A percentile compares a stretch with the other conserved stretches of the same genome.
Evolutionary conservation across 1,140 invertebrate genomes (phyloP).

Genomic region (Nephotettix cincticeps): DNA sequence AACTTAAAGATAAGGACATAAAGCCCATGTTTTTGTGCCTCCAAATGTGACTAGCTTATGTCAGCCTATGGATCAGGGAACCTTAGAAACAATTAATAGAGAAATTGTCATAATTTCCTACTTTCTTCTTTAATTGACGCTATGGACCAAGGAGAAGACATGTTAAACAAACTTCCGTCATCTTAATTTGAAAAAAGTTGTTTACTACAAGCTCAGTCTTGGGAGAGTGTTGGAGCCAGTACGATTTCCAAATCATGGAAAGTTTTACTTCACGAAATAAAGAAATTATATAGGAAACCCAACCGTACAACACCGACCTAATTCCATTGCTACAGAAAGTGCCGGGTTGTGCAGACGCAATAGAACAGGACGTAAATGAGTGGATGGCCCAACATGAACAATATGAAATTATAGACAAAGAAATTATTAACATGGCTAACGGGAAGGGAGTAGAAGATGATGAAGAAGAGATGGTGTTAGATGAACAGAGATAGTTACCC

Average conservation of each 20-base stretch:
- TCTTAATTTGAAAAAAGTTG: not conserved
- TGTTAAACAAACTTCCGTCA: conserved; percentile 1
- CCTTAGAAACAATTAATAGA: conserved; percentile 20
- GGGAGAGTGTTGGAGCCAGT: not conserved
- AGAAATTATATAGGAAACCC: not conserved
- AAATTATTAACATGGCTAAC: not conserved
- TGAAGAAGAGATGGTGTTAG: not conserved
- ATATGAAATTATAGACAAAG: conserved; percentile 13
- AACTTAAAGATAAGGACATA: not conserved
- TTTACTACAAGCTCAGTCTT: not conserved
- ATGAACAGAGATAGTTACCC: not conserved
- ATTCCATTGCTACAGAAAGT: not conserved
- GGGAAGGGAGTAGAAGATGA: not conserved
- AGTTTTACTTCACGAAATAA: no score
- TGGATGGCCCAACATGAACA: not conserved
- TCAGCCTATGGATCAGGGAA: conserved; percentile 28
- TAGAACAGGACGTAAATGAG: not conserved
- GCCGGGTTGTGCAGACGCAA: not conserved
- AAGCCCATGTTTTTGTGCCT: no score
- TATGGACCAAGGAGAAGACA: conserved; percentile 5
- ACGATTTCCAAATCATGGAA: no score
- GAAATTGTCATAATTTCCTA: conserved; percentile 23
- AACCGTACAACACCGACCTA: no score
- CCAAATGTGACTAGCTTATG: not conserved
- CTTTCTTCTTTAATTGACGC: conserved; percentile 8